Evolutionary conservation across 2,888 invertebrate species (phyloP).

Genomic region (Crioceris asparagi): DNA sequence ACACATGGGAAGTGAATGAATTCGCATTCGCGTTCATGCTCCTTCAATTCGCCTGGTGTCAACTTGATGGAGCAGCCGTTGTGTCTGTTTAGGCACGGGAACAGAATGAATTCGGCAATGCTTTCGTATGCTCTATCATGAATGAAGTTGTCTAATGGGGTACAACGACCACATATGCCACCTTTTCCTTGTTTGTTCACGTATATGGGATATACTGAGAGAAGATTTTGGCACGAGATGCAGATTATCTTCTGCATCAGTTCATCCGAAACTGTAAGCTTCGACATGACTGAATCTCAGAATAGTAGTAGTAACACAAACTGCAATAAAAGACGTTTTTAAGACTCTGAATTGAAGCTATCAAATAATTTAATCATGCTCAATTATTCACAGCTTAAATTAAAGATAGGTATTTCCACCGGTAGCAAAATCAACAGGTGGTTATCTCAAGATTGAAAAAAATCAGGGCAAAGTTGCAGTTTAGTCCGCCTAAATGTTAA

Average conservation of each 20-base stretch:
- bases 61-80: conserved; percentile 26
- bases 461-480: too few relatives aligned
- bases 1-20: conserved; percentile 25
- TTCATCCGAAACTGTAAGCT: too few relatives aligned
- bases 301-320: too few relatives aligned
- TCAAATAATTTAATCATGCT: too few relatives aligned
- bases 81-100: conserved; percentile 26
- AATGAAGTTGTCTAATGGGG: conserved; percentile 17
- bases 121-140: conserved; percentile 26
- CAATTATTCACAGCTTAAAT: too few relatives aligned
- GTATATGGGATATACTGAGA: conserved; percentile 27
- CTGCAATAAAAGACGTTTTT: too few relatives aligned
- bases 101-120: conserved; percentile 24
- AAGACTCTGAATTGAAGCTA: too few relatives aligned
- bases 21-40: conserved; percentile 26
- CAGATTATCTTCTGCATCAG: conserved; percentile 26
- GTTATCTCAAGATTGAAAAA: too few relatives aligned
- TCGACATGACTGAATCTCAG: too few relatives aligned
- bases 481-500: too few relatives aligned
- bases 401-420: too few relatives aligned
- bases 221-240: conserved; percentile 21
- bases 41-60: conserved; percentile 16
- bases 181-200: conserved; percentile 15
- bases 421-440: too few relatives aligned
- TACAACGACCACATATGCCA: conserved; percentile 28